Percentiles rank a stretch among this genome's conserved stretches.
phyloP scores from a whole-genome alignment of 2,113 vertebrate species.

The Psittacula cyanocephala region DNA sequence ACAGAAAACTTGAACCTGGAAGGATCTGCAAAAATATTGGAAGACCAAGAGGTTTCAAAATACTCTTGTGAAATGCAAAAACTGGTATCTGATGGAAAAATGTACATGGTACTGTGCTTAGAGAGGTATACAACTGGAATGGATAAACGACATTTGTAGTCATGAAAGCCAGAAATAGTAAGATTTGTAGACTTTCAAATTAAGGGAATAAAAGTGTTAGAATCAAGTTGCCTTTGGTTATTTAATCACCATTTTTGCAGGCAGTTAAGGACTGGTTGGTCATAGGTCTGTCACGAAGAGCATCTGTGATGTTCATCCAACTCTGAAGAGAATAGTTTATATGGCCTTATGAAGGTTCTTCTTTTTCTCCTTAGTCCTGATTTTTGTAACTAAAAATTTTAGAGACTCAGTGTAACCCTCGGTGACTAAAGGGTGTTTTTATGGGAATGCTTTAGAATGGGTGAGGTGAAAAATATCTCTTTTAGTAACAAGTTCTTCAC shows the following conservation, averaged over 20 bases:
- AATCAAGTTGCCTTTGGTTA: background rate
- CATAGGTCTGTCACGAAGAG: background rate
- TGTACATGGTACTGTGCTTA: background rate
- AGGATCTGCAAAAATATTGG: background rate
- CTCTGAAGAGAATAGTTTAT: background rate
- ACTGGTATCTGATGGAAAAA: background rate
- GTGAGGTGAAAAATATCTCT: background rate
- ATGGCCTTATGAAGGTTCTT: background rate
- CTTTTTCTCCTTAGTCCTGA: background rate
- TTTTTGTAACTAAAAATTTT: background rate
- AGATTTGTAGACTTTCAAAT: background rate
- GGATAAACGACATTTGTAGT: background rate
- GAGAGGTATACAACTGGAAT: fast-evolving
- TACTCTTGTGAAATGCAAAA: background rate
- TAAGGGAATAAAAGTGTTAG: background rate
- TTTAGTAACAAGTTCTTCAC: background rate
- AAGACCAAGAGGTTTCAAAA: background rate
- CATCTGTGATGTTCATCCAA: background rate
- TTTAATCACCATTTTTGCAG: background rate
- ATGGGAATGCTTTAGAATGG: background rate
- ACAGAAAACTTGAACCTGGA: background rate
- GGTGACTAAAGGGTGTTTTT: background rate
- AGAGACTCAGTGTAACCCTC: background rate
- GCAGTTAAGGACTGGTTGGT: background rate
- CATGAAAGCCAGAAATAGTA: background rate